Percentiles rank a stretch among this genome's conserved stretches.
Conservation (phyloP, 2,113 vertebrate species). For the Macquaria ambigua region DNA sequence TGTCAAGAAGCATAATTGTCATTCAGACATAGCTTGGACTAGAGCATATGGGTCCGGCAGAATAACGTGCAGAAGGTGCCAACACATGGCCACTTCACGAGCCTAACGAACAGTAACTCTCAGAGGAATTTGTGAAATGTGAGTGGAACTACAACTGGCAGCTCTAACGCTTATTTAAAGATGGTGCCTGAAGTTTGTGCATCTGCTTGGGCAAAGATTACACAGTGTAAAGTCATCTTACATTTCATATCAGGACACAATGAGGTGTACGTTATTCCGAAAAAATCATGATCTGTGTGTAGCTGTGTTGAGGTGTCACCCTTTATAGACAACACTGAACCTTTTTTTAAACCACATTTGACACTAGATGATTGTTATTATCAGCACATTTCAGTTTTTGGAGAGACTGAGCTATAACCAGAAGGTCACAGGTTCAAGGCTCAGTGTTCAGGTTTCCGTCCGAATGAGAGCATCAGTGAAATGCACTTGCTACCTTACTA, state of each 20-base stretch:
- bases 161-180: background rate
- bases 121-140: conserved; percentile 5
- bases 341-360: background rate
- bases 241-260: background rate
- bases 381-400: background rate
- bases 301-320: background rate
- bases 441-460: background rate
- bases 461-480: background rate
- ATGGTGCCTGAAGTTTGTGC: background rate
- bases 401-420: background rate
- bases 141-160: background rate
- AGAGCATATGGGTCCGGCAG: conserved; percentile 37
- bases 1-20: conserved; percentile 46
- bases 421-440: background rate
- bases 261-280: background rate
- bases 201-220: background rate
- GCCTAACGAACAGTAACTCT: conserved; percentile 35
- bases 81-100: conserved; percentile 51
- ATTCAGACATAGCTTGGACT: conserved; percentile 36
- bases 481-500: too few species aligned
- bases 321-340: background rate
- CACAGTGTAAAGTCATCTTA: background rate
- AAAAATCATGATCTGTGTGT: background rate
- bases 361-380: background rate
- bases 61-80: conserved; percentile 36